Evolutionary conservation across 1,140 invertebrate species (phyloP), one percentile per base, ranked within the genome.

Genomic region (Diorhabda carinulata): DNA sequence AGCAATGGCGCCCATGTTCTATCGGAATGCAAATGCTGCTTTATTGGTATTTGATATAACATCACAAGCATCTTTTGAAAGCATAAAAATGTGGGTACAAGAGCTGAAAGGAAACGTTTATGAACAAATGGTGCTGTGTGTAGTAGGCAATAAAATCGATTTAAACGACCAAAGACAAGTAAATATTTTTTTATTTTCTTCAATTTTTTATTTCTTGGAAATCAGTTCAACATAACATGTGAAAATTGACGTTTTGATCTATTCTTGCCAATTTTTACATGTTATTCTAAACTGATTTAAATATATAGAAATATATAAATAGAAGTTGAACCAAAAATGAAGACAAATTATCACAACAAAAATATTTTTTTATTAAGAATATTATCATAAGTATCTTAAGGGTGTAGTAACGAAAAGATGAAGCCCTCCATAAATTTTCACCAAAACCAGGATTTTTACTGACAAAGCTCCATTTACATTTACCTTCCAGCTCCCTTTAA

Each of bases 1-100:
- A 68, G 89, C 94, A 0, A 90, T 97, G 86, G 92, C 92, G 0
- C 94, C 94, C 4, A 95, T 96, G 91, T 97, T 97, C 80, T 97
- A 96, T 81, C 84, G 94, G 74, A 94, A 94, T 75, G 92, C 94
- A 0, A 93, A 94, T 77, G 94, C 92, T 3, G 93, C 93, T 3
- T 86, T 96, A 60, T 82, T 97, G 61, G 90, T 96, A 0, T 97
- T 94, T 80, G 94, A 97, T 81, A 86, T 97, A 58, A 94, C 93
- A 1, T 87, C 90, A 69, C 82, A 87, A 64, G 82, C 83, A 61
- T 90, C 89, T 42, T 96, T 94, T 77, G 78, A 83, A 5, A 86
- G 89, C 41, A 89, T 94, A 57, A 92, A 95, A 81, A 83, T 81
- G 3, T 95, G 93, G 93, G 89, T 94, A 2, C 88, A 86, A 76